These are phyloP conservation scores for Luidia sarsii DNA, from an alignment of 53 echinoderm and acorn worm species.

Conservation along the genomic window DNA sequence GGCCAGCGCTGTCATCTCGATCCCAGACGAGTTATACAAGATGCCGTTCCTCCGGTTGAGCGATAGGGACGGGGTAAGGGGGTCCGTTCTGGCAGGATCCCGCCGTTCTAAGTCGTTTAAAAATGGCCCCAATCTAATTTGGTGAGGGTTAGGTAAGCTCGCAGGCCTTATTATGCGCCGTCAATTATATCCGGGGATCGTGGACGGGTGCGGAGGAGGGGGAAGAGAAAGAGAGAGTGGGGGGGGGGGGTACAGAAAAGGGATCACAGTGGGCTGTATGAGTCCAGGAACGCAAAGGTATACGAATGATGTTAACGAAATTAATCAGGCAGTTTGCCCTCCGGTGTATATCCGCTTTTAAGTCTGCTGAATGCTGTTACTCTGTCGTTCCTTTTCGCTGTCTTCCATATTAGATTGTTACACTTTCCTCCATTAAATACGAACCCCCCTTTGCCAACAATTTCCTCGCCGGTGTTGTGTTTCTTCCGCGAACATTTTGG, in stretches of 20 bases:
- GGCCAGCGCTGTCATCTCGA: too few species aligned
- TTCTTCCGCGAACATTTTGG: neutral
- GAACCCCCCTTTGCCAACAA: neutral
- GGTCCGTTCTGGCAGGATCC: too few species aligned
- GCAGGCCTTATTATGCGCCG: too few species aligned
- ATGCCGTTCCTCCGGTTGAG: too few species aligned
- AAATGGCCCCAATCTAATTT: slow-evolving; percentile 27
- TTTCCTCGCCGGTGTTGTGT: neutral
- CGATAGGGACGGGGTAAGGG: too few species aligned
- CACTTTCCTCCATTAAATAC: slow-evolving; percentile 16
- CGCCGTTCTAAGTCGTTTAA: slow-evolving; percentile 9
- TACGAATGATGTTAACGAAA: slow-evolving; percentile 11
- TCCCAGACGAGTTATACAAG: too few species aligned
- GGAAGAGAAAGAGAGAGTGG: neutral
- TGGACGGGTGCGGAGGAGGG: too few species aligned
- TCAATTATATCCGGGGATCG: too few species aligned
- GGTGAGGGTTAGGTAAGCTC: neutral
- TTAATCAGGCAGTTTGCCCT: neutral
- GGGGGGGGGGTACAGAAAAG: too few species aligned
- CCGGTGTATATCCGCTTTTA: neutral
- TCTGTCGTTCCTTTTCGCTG: neutral
- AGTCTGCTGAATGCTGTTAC: slow-evolving; percentile 13
- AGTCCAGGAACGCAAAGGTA: neutral
- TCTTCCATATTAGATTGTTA: slow-evolving; percentile 8
- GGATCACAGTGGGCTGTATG: neutral